A percentile compares a stretch with the other conserved stretches of the same genome.
phyloP scores from a whole-genome alignment of 2,797 vertebrate species.

The Acanthis flammea region DNA sequence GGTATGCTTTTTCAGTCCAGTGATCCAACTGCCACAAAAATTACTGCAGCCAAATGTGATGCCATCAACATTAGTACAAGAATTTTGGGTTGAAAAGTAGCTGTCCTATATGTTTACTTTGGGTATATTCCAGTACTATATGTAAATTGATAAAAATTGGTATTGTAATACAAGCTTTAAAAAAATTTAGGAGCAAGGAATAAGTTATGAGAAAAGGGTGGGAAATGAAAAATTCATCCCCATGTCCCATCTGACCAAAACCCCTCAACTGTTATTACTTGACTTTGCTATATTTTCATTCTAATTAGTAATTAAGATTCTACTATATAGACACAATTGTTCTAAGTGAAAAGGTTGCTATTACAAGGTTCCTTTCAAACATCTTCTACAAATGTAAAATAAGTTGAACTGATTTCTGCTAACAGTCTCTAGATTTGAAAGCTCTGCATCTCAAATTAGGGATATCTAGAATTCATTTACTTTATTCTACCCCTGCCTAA shows the following conservation, averaged over 20 bases:
- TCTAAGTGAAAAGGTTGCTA: background rate
- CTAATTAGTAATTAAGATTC: background rate
- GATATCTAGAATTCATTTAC: background rate
- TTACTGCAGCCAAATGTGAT: constrained; percentile 5
- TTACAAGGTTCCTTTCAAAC: background rate
- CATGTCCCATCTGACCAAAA: background rate
- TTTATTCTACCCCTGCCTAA: background rate
- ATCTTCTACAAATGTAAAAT: background rate
- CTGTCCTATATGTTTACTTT: background rate
- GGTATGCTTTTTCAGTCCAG: constrained; percentile 17
- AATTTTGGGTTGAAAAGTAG: constrained; percentile 4
- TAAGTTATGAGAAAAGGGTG: background rate
- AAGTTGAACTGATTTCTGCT: background rate
- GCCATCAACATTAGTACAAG: background rate
- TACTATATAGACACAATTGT: background rate
- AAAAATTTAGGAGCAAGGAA: background rate
- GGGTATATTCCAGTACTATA: background rate
- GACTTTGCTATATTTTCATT: background rate
- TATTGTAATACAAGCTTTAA: background rate
- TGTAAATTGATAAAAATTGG: constrained; percentile 3
- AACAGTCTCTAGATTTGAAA: background rate
- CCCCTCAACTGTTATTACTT: background rate
- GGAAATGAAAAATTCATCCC: background rate
- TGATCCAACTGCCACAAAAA: constrained; percentile 22
- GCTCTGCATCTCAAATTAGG: background rate